These are phyloP conservation scores for Lepidocyrtoides sp. DNA, from an alignment of 2,888 invertebrate species.

Conservation along the genomic window DNA sequence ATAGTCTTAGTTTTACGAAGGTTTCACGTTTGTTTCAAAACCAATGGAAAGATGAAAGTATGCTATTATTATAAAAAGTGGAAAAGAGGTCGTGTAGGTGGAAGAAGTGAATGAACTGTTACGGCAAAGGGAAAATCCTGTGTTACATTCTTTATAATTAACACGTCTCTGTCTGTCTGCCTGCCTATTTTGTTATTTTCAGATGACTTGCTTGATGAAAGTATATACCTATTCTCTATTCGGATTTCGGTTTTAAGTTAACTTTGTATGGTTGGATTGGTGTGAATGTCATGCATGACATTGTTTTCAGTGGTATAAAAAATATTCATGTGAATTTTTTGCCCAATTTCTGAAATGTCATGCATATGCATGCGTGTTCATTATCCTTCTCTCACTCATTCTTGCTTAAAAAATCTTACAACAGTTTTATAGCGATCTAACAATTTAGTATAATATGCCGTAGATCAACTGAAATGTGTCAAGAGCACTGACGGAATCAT, in stretches of 20 bases:
- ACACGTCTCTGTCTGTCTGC: conserved; percentile 50
- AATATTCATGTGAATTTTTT: background rate
- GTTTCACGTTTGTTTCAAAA: background rate
- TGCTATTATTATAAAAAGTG: background rate
- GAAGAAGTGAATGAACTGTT: background rate
- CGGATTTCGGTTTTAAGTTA: background rate
- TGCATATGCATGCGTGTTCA: conserved; percentile 44
- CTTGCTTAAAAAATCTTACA: background rate
- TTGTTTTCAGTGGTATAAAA: background rate
- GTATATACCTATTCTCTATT: background rate
- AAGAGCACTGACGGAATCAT: background rate
- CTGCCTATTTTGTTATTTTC: conserved; percentile 8
- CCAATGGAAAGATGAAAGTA: background rate
- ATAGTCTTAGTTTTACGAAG: no score
- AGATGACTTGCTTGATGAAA: background rate
- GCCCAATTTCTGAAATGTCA: conserved; percentile 22
- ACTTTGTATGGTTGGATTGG: background rate
- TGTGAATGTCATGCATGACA: no score
- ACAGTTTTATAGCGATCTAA: background rate
- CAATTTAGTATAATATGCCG: background rate
- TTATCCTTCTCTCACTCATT: conserved; percentile 20
- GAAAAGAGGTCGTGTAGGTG: conserved; percentile 52
- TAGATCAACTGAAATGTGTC: conserved; percentile 3
- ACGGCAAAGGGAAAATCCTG: background rate
- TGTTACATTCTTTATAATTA: conserved; percentile 65